Percentiles rank a stretch among this genome's conserved stretches.
Evolutionary conservation across 2,797 vertebrate species (phyloP).

Genomic region (Phataginus tetradactyla): DNA sequence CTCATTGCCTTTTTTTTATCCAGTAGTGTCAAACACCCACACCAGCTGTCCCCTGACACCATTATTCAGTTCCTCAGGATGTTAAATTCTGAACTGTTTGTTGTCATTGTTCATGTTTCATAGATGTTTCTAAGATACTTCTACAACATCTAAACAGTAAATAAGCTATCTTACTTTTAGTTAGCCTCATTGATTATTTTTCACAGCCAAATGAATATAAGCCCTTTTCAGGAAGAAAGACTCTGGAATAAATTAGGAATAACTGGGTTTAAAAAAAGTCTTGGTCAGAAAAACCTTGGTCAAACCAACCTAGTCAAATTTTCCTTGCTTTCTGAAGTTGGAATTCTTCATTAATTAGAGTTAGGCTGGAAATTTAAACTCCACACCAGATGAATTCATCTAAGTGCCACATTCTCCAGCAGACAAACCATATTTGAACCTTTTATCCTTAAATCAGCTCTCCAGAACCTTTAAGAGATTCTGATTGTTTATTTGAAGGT

Average conservation of each 20-base stretch:
- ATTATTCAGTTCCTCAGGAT: neutral
- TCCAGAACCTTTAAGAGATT: neutral
- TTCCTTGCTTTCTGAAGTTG: conserved; percentile 64
- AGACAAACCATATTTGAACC: conserved; percentile 37
- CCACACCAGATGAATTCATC: conserved; percentile 28
- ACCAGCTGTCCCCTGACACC: neutral
- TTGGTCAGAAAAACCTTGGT: conserved; percentile 58
- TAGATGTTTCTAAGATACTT: conserved; percentile 37
- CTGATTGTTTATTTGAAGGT: neutral
- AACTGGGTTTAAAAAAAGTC: conserved; percentile 40
- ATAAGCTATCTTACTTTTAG: neutral
- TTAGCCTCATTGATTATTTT: conserved; percentile 26
- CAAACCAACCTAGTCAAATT: conserved; percentile 61
- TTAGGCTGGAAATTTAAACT: conserved; percentile 58
- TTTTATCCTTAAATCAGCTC: conserved; percentile 34
- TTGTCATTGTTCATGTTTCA: neutral
- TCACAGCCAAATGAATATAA: conserved; percentile 31
- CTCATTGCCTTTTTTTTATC: neutral
- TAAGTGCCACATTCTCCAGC: conserved; percentile 11
- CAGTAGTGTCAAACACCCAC: neutral
- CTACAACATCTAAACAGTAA: neutral
- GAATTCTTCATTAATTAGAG: conserved; percentile 66
- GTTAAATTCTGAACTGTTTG: conserved; percentile 3
- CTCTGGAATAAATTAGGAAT: conserved; percentile 62
- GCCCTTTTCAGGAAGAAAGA: conserved; percentile 37